These are phyloP conservation scores for Syngnathus floridae DNA, from an alignment of 2,113 vertebrate genomes.

Conservation along the genomic window DNA sequence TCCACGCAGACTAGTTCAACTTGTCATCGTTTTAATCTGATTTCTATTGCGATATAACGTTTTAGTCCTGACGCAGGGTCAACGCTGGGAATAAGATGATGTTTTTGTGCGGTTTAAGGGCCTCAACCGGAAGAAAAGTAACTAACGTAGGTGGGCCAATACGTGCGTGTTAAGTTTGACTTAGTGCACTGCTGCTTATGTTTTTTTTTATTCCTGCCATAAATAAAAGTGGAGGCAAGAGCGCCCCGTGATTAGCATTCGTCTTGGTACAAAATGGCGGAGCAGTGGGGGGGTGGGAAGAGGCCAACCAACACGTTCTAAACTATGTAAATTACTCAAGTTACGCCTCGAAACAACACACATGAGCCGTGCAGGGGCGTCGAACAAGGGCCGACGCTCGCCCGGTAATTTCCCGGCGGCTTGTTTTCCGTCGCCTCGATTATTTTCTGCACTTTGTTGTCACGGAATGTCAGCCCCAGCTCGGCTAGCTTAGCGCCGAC, in stretches of 20 bases:
- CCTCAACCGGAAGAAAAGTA: conserved; percentile 37
- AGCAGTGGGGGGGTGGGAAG: conserved; percentile 76
- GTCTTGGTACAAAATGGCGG: conserved; percentile 79
- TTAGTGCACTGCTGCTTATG: conserved; percentile 26
- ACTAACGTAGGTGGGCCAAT: conserved; percentile 17
- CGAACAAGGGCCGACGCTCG: conserved; percentile 34
- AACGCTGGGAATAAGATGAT: conserved; percentile 47
- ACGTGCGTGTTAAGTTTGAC: conserved; percentile 29
- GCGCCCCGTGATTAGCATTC: conserved; percentile 82
- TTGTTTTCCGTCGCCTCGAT: conserved; percentile 62
- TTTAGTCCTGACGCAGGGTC: conserved; percentile 60
- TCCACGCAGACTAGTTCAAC: conserved; percentile 31
- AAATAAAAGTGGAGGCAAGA: conserved; percentile 76
- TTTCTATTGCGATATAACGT: conserved; percentile 66
- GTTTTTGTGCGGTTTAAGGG: conserved; percentile 26
- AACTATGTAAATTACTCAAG: conserved; percentile 74
- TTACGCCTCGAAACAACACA: conserved; percentile 56
- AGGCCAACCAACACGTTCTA: conserved; percentile 78
- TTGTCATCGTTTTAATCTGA: conserved; percentile 52
- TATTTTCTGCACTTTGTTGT: conserved; percentile 77
- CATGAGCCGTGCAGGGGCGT: conserved; percentile 31
- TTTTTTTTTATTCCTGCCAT: conserved; percentile 66
- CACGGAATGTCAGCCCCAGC: conserved; percentile 75
- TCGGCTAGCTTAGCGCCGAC: conserved; percentile 62
- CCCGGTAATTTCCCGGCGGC: conserved; percentile 53